Evolutionary conservation across 2,888 invertebrate species (phyloP).

Genomic region (Ormyrus labotus): DNA sequence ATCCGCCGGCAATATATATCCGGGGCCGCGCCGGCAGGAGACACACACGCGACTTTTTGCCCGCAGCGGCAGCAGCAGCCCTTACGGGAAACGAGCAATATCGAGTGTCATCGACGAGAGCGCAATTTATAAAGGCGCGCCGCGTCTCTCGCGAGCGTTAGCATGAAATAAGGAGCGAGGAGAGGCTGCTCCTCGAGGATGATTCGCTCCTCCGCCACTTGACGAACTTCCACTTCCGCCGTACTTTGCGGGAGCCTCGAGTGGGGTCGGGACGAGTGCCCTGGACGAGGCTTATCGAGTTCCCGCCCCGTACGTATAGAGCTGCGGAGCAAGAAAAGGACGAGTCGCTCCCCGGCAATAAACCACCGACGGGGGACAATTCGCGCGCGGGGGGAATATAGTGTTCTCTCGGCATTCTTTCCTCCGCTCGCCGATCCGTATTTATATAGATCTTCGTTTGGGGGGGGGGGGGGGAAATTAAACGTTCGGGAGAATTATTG

Average conservation of each 20-base stretch:
- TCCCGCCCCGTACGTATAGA: background rate
- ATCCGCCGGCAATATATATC: conserved; percentile 8
- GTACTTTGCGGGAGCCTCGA: conserved; percentile 4
- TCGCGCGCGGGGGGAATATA: too few species aligned
- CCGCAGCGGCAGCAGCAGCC: too few species aligned
- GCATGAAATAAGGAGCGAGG: conserved; percentile 34
- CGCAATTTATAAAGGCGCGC: conserved; percentile 41
- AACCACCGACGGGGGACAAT: too few species aligned
- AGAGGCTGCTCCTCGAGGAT: conserved; percentile 9
- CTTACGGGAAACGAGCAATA: background rate
- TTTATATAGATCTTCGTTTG: too few species aligned
- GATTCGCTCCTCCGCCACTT: conserved; percentile 16
- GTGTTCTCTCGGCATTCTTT: background rate
- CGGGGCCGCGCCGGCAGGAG: too few species aligned
- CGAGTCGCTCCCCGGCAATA: too few species aligned
- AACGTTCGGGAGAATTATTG: too few species aligned
- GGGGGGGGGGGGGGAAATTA: too few species aligned
- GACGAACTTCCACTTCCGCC: conserved; percentile 19
- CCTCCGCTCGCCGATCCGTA: background rate
- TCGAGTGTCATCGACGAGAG: conserved; percentile 40
- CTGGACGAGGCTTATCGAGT: conserved; percentile 32
- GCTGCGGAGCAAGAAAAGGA: too few species aligned
- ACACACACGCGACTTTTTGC: too few species aligned
- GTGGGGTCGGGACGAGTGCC: conserved; percentile 10
- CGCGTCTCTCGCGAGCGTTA: conserved; percentile 33